Evolutionary conservation across 2,113 vertebrate species (phyloP), one percentile per base, ranked within the genome.

Genomic region (Vulpes ferrilata): DNA sequence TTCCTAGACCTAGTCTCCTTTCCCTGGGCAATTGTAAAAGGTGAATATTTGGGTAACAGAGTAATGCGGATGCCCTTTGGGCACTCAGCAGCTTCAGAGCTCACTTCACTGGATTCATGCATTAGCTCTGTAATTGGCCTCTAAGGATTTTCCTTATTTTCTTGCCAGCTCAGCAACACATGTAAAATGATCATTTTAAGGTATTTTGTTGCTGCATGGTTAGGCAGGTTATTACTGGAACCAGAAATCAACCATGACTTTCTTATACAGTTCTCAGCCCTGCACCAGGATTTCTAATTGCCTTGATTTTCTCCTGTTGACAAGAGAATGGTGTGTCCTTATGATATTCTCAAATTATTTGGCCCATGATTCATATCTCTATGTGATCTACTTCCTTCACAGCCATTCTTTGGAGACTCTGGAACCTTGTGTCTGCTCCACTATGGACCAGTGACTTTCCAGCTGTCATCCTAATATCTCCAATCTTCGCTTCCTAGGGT

Each of bases 161-260:
- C 51, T 64, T 57, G 35, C 59, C 57, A 87, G 51, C 11, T 95
- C 69, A 93, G 87, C 23, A 12, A 88, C 32, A 93, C 55, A 43
- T 60, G 43, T 96, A 74, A 96, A 98, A 93, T 69, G 19, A 93
- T 95, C 55, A 48, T 74, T 89, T 87, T 81, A 69, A 82, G 85
- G 43, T 93, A 95, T 96, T 96, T 94, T 91, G 74, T 95, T 93
- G 62, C 87, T 53, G 35, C 59, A 57, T 87, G 11, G n/a, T 87
- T 95, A 51, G 71, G 82, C 38, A 79, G 62, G 59, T 96, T 79
- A 88, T 88, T 88, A 32, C 57, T 88, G 16, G 22, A 76, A 67
- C 57, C 78, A 13, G 35, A 97, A 84, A n/a, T 83, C 62, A 83
- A 78, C 80, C 69, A 69, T 76, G 35, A 55, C 80, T 74, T 97